Evolutionary conservation across 53 echinoderm and acorn worm species (phyloP).

Genomic region (Echinarachnius parma): DNA sequence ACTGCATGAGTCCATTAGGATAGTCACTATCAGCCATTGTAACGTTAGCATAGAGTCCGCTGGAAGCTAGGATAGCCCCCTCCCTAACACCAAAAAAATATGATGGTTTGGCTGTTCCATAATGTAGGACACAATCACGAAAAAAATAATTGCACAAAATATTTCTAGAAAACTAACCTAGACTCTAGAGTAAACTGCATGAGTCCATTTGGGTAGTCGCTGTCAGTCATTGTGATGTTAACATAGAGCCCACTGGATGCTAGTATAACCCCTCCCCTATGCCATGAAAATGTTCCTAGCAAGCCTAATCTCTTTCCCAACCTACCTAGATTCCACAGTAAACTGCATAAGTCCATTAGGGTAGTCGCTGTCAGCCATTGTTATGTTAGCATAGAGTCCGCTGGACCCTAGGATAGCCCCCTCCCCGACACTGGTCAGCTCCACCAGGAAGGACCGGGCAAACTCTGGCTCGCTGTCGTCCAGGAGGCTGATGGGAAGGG

Average conservation of each 20-base stretch:
- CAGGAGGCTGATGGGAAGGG: constrained; percentile 63
- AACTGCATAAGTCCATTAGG: constrained; percentile 87
- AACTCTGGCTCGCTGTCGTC: constrained; percentile 93
- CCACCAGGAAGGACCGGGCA: constrained; percentile 74
- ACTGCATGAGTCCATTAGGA: constrained; percentile 82
- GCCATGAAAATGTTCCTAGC: constrained; percentile 9
- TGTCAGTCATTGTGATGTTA: constrained; percentile 82
- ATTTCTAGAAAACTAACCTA: constrained; percentile 47
- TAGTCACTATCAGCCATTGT: constrained; percentile 92
- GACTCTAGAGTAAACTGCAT: constrained; percentile 72
- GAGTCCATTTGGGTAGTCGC: constrained; percentile 91
- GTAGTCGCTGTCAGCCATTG: constrained; percentile 88
- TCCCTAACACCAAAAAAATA: too few relatives aligned
- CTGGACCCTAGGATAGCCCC: constrained; percentile 63
- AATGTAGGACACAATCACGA: too few relatives aligned
- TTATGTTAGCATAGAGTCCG: constrained; percentile 65
- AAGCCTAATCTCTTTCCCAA: background rate
- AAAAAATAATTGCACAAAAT: too few relatives aligned
- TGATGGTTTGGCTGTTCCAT: too few relatives aligned
- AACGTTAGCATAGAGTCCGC: constrained; percentile 65
- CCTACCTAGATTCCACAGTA: constrained; percentile 72
- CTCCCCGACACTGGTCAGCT: constrained; percentile 70
- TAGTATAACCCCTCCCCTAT: constrained; percentile 76
- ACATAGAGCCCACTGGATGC: constrained; percentile 47
- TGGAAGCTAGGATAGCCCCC: too few relatives aligned